Evolutionary conservation across 2,797 vertebrate genomes (phyloP), one percentile per base, ranked within the genome.

Genomic region (Lagocephalus sceleratus): DNA sequence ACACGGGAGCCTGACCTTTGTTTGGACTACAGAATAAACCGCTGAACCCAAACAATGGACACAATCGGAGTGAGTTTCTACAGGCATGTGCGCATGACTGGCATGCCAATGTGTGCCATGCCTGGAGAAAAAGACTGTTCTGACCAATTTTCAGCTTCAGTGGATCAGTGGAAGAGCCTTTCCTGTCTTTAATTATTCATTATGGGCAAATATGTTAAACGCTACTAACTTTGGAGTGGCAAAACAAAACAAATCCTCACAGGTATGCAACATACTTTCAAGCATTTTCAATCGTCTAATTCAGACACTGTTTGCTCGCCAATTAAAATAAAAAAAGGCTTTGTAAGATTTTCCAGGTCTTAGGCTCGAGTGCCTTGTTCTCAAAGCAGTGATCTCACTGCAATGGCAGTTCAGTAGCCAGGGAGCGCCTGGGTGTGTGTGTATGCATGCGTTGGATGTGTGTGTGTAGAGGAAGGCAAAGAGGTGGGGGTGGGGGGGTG

Each of bases 351-450:
- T 58, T 63, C 25, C 5, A 38, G 69, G 68, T 73, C 68, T 63
- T 50, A 41, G 74, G 79, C 62, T 48, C 44, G 38, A 63, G 65
- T 55, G 71, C 63, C 70, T 77, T 79, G 68, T 82, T 83, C 71
- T 78, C 61, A n/a, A 66, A 75, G 61, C n/a, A 47, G 71, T 89
- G 85, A 90, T 86, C 89, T 90, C 87, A 88, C 75, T 79, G 71
- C 82, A 81, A 78, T 70, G 84, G 86, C 78, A 90, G 85, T 85
- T 85, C 55, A 82, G 85, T 86, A 78, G 76, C 73, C 78, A 86
- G 73, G 76, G 84, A 88, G 79, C 81, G 69, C 57, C 55, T 62
- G 82, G 74, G 76, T 75, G 78, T 80, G 73, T 76, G 42, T 60
- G 43, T 46, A 52, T 59, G 65, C 23, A 63, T 44, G 20, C 49